A percentile compares a stretch with the other conserved stretches of the same genome.
phyloP scores from a whole-genome alignment of 1,140 invertebrate species.

The Mactra quadrangularis region DNA sequence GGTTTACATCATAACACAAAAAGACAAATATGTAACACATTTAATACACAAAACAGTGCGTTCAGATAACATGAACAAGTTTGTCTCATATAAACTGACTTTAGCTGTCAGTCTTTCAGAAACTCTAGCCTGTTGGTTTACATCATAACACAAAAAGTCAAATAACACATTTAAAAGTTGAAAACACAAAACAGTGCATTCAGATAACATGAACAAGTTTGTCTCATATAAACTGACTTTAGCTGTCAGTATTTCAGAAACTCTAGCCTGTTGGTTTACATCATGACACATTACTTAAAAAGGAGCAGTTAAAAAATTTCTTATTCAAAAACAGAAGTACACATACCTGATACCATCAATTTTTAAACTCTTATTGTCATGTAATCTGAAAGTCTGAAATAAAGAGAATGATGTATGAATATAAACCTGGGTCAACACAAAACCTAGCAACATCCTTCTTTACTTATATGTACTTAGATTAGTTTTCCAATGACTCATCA shows the following conservation, averaged over 20 bases:
- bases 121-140: conserved; percentile 39
- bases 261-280: background rate
- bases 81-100: conserved; percentile 40
- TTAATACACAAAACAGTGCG: too few relatives aligned
- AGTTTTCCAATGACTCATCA: too few relatives aligned
- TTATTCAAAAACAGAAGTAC: too few relatives aligned
- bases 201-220: too few relatives aligned
- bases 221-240: too few relatives aligned
- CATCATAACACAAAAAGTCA: conserved; percentile 33
- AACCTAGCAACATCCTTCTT: too few relatives aligned
- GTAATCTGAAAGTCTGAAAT: conserved; percentile 92
- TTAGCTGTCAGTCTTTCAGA: conserved; percentile 23
- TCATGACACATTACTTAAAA: background rate
- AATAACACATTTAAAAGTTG: too few relatives aligned
- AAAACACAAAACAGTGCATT: too few relatives aligned
- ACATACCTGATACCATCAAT: conserved; percentile 92
- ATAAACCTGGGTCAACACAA: too few relatives aligned
- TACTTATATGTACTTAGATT: too few relatives aligned
- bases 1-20: background rate
- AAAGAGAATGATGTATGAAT: conserved; percentile 37
- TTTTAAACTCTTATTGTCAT: conserved; percentile 98
- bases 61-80: conserved; percentile 31
- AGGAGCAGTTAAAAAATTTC: too few relatives aligned
- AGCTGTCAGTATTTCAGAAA: background rate
- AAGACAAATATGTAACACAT: too few relatives aligned